phyloP scores from a whole-genome alignment of 2,113 vertebrate genomes.

The Rhagologus leucostigma region DNA sequence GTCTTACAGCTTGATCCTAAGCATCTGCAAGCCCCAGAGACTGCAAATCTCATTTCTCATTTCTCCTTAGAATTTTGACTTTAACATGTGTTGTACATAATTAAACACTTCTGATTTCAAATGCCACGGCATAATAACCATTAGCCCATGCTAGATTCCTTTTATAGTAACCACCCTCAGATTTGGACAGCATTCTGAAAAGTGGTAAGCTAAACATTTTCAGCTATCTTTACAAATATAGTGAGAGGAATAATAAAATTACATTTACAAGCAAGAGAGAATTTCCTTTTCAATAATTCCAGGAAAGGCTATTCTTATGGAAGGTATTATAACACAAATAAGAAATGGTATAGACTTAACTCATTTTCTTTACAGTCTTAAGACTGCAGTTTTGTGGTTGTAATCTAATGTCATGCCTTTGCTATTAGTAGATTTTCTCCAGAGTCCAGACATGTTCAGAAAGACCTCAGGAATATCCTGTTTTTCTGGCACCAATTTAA shows the following conservation, averaged over 20 bases:
- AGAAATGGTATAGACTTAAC: slow-evolving; percentile 34
- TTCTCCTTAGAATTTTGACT: neutral
- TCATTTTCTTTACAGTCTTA: slow-evolving; percentile 50
- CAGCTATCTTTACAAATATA: neutral
- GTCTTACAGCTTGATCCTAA: neutral
- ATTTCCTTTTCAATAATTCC: slow-evolving; percentile 21
- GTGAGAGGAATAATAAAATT: neutral
- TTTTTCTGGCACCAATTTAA: slow-evolving; percentile 23
- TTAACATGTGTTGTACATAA: neutral
- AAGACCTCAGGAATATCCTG: slow-evolving; percentile 35
- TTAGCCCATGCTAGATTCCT: neutral
- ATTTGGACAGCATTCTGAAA: slow-evolving; percentile 15
- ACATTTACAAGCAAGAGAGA: neutral
- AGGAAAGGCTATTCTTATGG: slow-evolving; percentile 29
- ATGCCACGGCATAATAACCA: neutral
- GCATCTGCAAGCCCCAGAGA: neutral
- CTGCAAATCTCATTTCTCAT: neutral
- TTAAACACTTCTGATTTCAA: neutral
- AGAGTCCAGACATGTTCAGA: slow-evolving; percentile 25
- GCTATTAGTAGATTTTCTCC: slow-evolving; percentile 54
- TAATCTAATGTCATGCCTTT: slow-evolving; percentile 58
- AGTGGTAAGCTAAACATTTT: neutral
- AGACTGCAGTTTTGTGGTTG: slow-evolving; percentile 47
- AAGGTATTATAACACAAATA: neutral
- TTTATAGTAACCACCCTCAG: neutral